phyloP scores from a whole-genome alignment of 35 echinoderm and acorn worm genomes.

The Heliocidaris erythrogramma region DNA sequence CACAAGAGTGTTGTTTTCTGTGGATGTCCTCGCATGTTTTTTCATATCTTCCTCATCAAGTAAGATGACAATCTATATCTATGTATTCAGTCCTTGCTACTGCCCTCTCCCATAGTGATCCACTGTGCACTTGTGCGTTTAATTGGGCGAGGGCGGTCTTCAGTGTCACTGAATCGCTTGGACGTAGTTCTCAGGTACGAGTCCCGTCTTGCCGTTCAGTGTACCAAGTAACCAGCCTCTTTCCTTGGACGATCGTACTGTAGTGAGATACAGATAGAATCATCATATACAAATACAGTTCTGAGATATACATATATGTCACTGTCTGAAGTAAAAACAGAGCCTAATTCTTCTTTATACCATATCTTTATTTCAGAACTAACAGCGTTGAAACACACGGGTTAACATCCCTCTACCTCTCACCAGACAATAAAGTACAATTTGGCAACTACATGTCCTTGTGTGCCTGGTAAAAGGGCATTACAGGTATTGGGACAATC shows the following conservation, averaged over 20 bases:
- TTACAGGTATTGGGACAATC: too few species aligned
- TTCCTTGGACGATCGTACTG: constrained; percentile 93
- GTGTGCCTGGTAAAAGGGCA: too few species aligned
- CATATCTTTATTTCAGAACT: too few species aligned
- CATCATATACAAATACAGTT: background rate
- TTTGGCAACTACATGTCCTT: too few species aligned
- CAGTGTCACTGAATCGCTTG: constrained; percentile 73
- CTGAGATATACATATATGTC: too few species aligned
- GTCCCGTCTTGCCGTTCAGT: constrained; percentile 90
- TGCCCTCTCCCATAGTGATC: background rate
- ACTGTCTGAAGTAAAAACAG: too few species aligned
- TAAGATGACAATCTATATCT: background rate
- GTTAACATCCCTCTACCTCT: too few species aligned
- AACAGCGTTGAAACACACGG: too few species aligned
- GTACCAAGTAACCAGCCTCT: constrained; percentile 93
- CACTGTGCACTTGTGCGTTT: background rate
- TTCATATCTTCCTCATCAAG: too few species aligned
- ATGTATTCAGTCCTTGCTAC: background rate
- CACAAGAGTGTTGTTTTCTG: background rate
- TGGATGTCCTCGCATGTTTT: background rate
- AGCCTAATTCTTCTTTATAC: too few species aligned
- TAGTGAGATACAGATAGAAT: constrained; percentile 22
- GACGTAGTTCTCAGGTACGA: constrained; percentile 97
- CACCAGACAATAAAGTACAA: too few species aligned
- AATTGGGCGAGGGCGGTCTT: constrained; percentile 13